A percentile compares a stretch with the other conserved stretches of the same genome.
These are phyloP conservation scores for Parazoanthus atlanticus DNA, from an alignment of 92 coral and sea anemone genomes.

Conservation along the genomic window DNA sequence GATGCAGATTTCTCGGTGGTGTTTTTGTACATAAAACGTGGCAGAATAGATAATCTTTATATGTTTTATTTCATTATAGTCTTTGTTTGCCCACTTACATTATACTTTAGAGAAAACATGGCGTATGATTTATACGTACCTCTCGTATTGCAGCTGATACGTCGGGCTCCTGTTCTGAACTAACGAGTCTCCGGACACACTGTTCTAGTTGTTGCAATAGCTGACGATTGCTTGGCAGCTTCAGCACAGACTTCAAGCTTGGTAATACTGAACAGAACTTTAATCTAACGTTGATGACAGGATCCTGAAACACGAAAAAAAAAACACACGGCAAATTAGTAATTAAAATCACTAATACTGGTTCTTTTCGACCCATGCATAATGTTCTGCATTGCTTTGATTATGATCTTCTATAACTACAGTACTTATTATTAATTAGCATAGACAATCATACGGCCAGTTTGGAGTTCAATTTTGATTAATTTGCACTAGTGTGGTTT, in stretches of 20 bases:
- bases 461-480: no score
- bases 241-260: constrained; percentile 89
- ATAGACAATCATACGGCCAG: no score
- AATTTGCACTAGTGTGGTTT: no score
- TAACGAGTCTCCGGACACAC: constrained; percentile 84
- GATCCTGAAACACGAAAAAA: constrained; percentile 71
- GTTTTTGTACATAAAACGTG: no score
- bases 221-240: constrained; percentile 85
- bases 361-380: not conserved
- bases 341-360: not conserved
- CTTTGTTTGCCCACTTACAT: no score
- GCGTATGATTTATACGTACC: constrained; percentile 38
- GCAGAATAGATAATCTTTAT: no score
- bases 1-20: no score
- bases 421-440: no score
- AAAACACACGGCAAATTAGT: not conserved
- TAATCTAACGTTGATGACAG: constrained; percentile 94
- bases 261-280: constrained; percentile 96
- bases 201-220: constrained; percentile 96
- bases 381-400: no score
- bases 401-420: no score
- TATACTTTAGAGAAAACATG: no score
- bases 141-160: constrained; percentile 94
- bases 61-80: no score
- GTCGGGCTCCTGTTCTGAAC: constrained; percentile 96